A percentile compares a stretch with the other conserved stretches of the same genome.
These are phyloP conservation scores for Protonibea diacanthus DNA, from an alignment of 2,797 vertebrate genomes.

Conservation along the genomic window DNA sequence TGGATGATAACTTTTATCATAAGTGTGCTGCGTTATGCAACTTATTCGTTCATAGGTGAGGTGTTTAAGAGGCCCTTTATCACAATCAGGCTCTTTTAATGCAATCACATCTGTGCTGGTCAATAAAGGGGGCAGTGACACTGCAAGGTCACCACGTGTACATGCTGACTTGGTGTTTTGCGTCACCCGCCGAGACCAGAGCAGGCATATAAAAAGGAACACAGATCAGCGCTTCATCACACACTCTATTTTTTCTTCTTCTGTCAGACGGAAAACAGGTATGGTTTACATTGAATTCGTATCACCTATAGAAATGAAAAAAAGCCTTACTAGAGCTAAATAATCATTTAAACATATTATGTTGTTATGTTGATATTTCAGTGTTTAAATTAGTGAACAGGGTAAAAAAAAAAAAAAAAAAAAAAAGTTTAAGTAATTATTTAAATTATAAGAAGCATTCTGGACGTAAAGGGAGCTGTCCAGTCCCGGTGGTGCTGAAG, in stretches of 20 bases:
- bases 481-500: slow-evolving; percentile 45
- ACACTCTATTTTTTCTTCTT: slow-evolving; percentile 49
- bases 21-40: background rate
- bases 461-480: slow-evolving; percentile 43
- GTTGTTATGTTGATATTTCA: background rate
- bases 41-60: too few relatives aligned
- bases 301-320: background rate
- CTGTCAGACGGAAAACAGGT: slow-evolving; percentile 74
- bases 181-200: slow-evolving; percentile 63
- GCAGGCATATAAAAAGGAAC: slow-evolving; percentile 78
- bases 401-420: background rate
- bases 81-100: slow-evolving; percentile 13
- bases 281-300: slow-evolving; percentile 48
- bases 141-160: slow-evolving; percentile 72
- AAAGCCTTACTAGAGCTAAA: background rate
- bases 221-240: slow-evolving; percentile 17
- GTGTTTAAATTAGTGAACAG: background rate
- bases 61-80: background rate
- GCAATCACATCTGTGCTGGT: slow-evolving; percentile 16
- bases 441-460: background rate
- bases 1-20: background rate
- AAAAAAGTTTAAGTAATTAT: background rate
- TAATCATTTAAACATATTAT: too few relatives aligned
- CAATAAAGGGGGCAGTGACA: slow-evolving; percentile 52
- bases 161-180: slow-evolving; percentile 58